Evolutionary conservation across 2,888 invertebrate species (phyloP).

Genomic region (Stenodera caucasica): DNA sequence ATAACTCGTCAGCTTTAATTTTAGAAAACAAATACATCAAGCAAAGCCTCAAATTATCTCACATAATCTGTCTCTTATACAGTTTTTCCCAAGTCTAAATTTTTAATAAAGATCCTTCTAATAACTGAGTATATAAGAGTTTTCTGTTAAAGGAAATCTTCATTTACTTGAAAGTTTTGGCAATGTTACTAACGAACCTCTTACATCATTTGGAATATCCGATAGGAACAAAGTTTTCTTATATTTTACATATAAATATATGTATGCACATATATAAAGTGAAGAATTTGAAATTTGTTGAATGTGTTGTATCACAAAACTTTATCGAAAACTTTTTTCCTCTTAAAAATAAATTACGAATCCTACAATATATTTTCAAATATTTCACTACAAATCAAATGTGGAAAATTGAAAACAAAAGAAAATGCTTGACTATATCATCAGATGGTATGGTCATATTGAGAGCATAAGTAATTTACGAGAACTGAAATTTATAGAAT

Average conservation of each 20-base stretch:
- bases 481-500: constrained; percentile 21
- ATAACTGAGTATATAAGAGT: background rate
- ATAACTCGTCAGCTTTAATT: too few relatives aligned
- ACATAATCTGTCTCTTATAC: too few relatives aligned
- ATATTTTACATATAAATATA: background rate
- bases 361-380: constrained; percentile 8
- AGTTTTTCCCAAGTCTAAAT: too few relatives aligned
- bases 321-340: background rate
- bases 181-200: background rate
- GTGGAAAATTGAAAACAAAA: constrained; percentile 13
- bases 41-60: too few relatives aligned
- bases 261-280: background rate
- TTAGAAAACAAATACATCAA: too few relatives aligned
- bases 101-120: too few relatives aligned
- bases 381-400: constrained; percentile 17
- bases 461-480: constrained; percentile 22
- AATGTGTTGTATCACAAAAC: background rate
- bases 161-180: background rate
- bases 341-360: background rate
- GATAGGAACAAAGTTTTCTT: background rate
- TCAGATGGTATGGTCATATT: constrained; percentile 23
- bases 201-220: background rate
- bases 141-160: background rate
- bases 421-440: constrained; percentile 11
- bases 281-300: background rate